These are phyloP conservation scores for Athalia cordata DNA, from an alignment of 2,888 invertebrate genomes.

Conservation along the genomic window DNA sequence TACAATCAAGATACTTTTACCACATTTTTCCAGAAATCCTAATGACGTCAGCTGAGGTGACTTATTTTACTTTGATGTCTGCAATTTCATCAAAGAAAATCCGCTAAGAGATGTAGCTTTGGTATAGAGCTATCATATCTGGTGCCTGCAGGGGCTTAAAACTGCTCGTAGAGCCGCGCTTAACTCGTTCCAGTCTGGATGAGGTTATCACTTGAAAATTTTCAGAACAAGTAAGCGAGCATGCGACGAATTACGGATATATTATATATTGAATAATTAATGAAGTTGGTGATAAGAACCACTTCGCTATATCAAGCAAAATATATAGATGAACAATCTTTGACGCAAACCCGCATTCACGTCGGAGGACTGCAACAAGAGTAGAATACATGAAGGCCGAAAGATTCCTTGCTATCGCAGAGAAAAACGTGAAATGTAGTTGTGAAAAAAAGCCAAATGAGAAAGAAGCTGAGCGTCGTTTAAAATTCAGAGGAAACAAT, in stretches of 20 bases:
- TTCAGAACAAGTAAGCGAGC: not conserved
- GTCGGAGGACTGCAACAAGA: not conserved
- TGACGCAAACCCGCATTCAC: too few species aligned
- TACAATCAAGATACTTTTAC: not conserved
- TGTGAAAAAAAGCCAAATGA: not conserved
- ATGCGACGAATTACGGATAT: not conserved
- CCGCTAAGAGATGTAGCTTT: conserved; percentile 5
- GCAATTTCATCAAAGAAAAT: conserved; percentile 29
- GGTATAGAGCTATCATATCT: conserved; percentile 11
- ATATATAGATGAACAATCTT: too few species aligned
- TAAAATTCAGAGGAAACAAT: conserved; percentile 35
- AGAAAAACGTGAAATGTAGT: too few species aligned
- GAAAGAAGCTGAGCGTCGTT: not conserved
- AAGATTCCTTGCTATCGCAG: conserved; percentile 22
- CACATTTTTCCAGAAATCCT: not conserved
- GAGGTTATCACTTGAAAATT: conserved; percentile 18
- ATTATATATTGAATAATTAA: not conserved
- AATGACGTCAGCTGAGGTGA: not conserved
- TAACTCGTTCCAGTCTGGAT: conserved; percentile 5
- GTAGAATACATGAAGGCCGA: not conserved
- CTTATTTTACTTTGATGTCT: not conserved
- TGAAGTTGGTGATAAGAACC: too few species aligned
- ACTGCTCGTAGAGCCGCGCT: conserved; percentile 11
- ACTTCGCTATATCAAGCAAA: too few species aligned
- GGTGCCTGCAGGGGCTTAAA: conserved; percentile 1